Evolutionary conservation across 2,113 vertebrate genomes (phyloP).

Genomic region (Motacilla alba): DNA sequence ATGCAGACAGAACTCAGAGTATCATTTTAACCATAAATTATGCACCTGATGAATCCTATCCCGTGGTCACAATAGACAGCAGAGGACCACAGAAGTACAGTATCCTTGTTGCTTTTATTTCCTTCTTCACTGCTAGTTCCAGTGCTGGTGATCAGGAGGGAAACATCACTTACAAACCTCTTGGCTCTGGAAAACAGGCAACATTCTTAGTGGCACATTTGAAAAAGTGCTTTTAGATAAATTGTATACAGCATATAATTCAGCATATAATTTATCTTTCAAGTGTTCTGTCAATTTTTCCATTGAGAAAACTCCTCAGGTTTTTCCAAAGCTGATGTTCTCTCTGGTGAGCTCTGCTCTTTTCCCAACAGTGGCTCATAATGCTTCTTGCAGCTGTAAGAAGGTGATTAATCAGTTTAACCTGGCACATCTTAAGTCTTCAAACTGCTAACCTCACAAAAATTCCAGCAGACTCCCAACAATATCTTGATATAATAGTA

Average conservation of each 20-base stretch:
- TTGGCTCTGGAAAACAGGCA: background rate
- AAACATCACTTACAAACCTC: background rate
- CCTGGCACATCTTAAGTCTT: conserved; percentile 12
- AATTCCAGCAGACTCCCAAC: background rate
- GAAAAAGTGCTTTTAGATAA: background rate
- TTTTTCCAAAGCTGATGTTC: background rate
- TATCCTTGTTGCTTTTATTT: background rate
- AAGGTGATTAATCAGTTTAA: conserved; percentile 31
- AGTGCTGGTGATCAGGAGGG: background rate
- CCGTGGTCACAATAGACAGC: background rate
- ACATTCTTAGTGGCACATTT: background rate
- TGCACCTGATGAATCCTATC: background rate
- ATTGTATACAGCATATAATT: background rate
- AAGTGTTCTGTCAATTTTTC: conserved; percentile 1
- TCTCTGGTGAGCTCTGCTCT: background rate
- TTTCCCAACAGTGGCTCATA: conserved; percentile 1
- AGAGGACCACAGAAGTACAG: background rate
- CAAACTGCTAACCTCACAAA: background rate
- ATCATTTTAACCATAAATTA: background rate
- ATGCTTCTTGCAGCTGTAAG: background rate
- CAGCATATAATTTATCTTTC: background rate
- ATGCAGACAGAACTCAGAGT: background rate
- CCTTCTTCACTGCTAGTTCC: background rate
- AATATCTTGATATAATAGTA: background rate
- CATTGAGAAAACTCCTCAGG: background rate